Base-by-base conservation (phyloP, 2,888 invertebrate genomes). In the Agrypnus murinus region DNA sequence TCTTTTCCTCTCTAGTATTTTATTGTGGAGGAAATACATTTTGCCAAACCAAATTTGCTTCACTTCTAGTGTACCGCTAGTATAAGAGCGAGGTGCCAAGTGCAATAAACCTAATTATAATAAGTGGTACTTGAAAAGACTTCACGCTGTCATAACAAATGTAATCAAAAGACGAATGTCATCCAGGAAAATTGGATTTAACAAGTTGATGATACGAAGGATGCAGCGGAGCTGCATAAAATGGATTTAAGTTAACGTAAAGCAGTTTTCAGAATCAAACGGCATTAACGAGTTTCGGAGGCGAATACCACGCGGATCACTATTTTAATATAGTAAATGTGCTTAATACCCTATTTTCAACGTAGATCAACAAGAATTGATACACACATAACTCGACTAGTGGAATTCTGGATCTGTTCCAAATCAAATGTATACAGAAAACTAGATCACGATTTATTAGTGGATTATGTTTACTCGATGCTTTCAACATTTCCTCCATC, bases 101-200 rank as follows among this genome's bases (percentile, higher is more conserved):
- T 63, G 69, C 58, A 69, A 38, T 38, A 57, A 69, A 69, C 46
- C 32, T 50, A 59, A 59, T 69, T 65, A 65, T 34, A 69, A 69
- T 69, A 65, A 69, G 59, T 59, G 64, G 65, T 65, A 53, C 69
- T 50, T 53, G 62, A 25, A 69, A 57, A 17, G 62, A 36, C 58
- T 64, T 53, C 15, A 46, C 32, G 50, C 55, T 58, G 63, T 69
- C 63, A 57, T 36, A 46, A 46, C 58, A 64, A 64, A 69, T 69
- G 46, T 58, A 64, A 69, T 69, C 57, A 58, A 64, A 64, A 31
- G 45, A 58, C 40, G 46, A 68, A 68, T 63, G 62, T 46, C 63
- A 46, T 17, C 40, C 36, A 55, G 12, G 57, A 31, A 64, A 57
- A 64, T 64, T 64, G 32, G 40, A 63, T 69, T 63, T 58, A 36